These are phyloP conservation scores for Dendroctonus valens DNA, from an alignment of 1,140 invertebrate species.

Conservation along the genomic window DNA sequence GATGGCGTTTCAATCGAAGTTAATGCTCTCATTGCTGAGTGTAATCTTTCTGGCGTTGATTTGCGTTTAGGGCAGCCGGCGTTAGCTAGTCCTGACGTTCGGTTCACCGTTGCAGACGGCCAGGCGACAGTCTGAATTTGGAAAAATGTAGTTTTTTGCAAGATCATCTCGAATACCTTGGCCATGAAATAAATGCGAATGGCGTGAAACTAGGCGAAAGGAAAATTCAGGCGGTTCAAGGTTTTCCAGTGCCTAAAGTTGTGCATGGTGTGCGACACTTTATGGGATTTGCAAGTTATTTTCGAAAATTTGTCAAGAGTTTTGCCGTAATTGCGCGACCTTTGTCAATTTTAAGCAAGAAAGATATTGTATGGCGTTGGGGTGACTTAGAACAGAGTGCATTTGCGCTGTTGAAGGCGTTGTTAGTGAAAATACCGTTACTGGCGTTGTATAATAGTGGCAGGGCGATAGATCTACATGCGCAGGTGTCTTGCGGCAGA, in stretches of 20 bases:
- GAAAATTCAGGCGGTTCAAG: not conserved
- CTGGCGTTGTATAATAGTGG: conserved; percentile 22
- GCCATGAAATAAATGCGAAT: conserved; percentile 30
- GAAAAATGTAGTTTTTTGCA: conserved; percentile 28
- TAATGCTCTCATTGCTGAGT: not conserved
- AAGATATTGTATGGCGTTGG: conserved; percentile 24
- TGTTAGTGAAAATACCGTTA: conserved; percentile 1
- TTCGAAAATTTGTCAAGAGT: conserved; percentile 30
- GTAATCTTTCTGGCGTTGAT: conserved; percentile 1
- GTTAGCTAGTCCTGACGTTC: not conserved
- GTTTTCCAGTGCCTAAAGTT: not conserved
- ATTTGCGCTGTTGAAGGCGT: conserved; percentile 20
- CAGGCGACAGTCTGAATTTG: conserved; percentile 16
- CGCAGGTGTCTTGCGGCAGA: too few species aligned
- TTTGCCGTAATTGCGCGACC: conserved; percentile 41
- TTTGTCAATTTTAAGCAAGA: conserved; percentile 36
- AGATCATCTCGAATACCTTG: conserved; percentile 25
- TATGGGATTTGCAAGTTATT: conserved; percentile 6
- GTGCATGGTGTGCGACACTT: conserved; percentile 4
- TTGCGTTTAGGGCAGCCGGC: conserved; percentile 5
- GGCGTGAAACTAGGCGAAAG: not conserved
- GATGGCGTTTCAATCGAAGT: not conserved
- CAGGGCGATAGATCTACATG: too few species aligned
- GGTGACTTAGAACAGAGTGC: conserved; percentile 30
- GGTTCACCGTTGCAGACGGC: not conserved